These are phyloP conservation scores for Lemur catta DNA, from an alignment of 2,797 vertebrate species.

Conservation along the genomic window DNA sequence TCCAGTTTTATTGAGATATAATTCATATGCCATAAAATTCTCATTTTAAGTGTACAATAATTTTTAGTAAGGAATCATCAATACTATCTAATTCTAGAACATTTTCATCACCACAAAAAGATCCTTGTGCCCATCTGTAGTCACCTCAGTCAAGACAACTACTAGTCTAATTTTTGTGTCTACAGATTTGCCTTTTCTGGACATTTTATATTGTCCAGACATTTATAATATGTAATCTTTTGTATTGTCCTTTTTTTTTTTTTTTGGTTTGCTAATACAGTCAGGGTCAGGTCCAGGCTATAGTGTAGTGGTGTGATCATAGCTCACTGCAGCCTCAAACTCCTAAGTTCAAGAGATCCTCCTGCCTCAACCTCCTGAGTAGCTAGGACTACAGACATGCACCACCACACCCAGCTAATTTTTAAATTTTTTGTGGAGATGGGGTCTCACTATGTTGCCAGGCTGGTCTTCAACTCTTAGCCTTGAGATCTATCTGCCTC, in stretches of 20 bases:
- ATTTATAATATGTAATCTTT: background rate
- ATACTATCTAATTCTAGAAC: background rate
- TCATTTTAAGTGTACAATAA: background rate
- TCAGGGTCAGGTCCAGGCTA: background rate
- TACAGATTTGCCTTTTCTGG: slow-evolving; percentile 1
- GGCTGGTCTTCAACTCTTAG: background rate
- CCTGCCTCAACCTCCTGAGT: background rate
- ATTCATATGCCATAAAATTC: background rate
- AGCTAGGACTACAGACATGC: background rate
- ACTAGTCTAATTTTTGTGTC: background rate
- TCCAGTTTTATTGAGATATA: background rate
- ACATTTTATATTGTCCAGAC: background rate
- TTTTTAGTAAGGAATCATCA: background rate
- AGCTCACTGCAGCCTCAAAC: background rate
- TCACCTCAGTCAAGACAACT: background rate
- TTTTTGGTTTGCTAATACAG: background rate
- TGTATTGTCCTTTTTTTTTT: background rate
- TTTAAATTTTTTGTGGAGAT: too few species aligned
- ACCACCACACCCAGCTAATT: too few species aligned
- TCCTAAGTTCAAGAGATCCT: background rate
- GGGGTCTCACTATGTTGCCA: background rate
- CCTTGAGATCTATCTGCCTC: background rate
- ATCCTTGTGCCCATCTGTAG: background rate
- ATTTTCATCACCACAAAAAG: background rate
- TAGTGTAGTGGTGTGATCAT: background rate